Base-by-base conservation (phyloP, 2,797 vertebrate genomes). In the Paguma larvata region DNA sequence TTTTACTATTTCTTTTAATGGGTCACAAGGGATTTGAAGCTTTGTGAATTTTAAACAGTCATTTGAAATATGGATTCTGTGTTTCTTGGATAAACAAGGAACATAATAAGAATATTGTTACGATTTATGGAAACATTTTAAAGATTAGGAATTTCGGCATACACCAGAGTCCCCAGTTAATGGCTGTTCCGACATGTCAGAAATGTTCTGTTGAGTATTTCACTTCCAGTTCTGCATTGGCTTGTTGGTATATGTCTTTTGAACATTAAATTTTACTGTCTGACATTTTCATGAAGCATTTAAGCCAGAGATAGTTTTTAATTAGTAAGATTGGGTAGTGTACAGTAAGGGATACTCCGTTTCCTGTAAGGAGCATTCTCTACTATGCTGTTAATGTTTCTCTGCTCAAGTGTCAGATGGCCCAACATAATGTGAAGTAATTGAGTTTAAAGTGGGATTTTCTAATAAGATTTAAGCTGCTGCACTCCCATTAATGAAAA, bases 291-390 rank as follows among this genome's bases (percentile, higher is more conserved):
- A 68, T 77, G 19, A 94, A 46, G 15, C 27, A 73, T 94, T 98
- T 98, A 93, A 91, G 94, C 80, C 78, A 93, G 85, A 93, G 68
- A 65, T 72, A 41, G 18, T 80, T 97, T 97, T 97, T 96, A 98
- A 91, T 91, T 97, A 95, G 68, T 59, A 95, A 73, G 59, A 25
- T 95, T 91, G 32, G 32, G 96, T 65, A 95, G 89, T 92, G 97
- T 97, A 90, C 80, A 89, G 51, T 93, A 91, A 96, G 68, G 14
- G n/a, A 59, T 93, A 86, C 80, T 96, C 96, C 48, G 59, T 44
- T 97, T 97, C 59, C 85, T 97, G 11, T 92, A 96, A 95, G 89
- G 62, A 82, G 89, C 87, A 53, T 90, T 97, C 67, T 91, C 56
- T 14, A 53, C 80, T 78, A 86, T 89, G 73, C 89, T 89, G 75